phyloP scores from a whole-genome alignment of 2,888 invertebrate genomes.

The Parnassius smintheus region DNA sequence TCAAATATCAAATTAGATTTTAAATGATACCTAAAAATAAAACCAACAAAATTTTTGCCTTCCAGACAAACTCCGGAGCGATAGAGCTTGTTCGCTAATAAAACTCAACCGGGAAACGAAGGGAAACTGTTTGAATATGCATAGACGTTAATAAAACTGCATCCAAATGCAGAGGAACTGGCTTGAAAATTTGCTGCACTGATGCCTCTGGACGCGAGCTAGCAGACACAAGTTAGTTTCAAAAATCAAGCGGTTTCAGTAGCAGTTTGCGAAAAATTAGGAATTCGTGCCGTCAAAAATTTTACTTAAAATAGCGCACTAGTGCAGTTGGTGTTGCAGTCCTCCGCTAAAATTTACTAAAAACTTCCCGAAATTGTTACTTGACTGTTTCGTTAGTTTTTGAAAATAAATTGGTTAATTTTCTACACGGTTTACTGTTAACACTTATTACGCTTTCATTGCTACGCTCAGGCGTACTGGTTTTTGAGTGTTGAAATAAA shows the following conservation, averaged over 20 bases:
- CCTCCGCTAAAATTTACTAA: slow-evolving; percentile 5
- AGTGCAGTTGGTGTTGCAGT: slow-evolving; percentile 5
- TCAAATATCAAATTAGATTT: too few relatives aligned
- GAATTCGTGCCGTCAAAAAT: slow-evolving; percentile 50
- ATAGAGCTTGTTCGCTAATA: slow-evolving; percentile 35
- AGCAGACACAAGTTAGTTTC: slow-evolving; percentile 58
- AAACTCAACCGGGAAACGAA: slow-evolving; percentile 47
- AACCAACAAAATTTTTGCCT: neutral
- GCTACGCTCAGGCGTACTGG: too few relatives aligned
- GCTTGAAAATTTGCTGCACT: slow-evolving; percentile 44
- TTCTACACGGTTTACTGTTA: too few relatives aligned
- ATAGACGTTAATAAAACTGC: slow-evolving; percentile 61
- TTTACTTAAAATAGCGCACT: slow-evolving; percentile 26
- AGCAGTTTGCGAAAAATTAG: slow-evolving; percentile 58
- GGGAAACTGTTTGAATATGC: slow-evolving; percentile 64
- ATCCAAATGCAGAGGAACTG: slow-evolving; percentile 45
- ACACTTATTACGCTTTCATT: too few relatives aligned
- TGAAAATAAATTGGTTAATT: too few relatives aligned
- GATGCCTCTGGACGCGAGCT: slow-evolving; percentile 54
- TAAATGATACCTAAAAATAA: neutral
- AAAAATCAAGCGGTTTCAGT: slow-evolving; percentile 61
- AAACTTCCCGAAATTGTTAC: slow-evolving; percentile 12
- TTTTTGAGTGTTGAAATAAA: too few relatives aligned
- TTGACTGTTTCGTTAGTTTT: neutral
- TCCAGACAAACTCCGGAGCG: slow-evolving; percentile 28